Conservation (phyloP, 2,888 invertebrate genomes). For the Tanytarsus gracilentus region DNA sequence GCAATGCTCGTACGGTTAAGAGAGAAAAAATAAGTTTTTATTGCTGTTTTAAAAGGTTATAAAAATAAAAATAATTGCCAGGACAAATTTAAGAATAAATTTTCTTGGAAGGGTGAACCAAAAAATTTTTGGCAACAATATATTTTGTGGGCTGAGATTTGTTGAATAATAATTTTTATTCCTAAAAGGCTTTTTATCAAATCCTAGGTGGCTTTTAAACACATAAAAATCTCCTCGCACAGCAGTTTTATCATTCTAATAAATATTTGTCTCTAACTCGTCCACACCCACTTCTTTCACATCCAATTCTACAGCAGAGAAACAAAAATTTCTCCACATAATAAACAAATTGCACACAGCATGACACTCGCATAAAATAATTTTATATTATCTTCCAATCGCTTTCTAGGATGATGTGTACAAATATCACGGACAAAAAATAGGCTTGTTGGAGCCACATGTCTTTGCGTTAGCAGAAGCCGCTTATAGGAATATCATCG, state of each 20-base stretch:
- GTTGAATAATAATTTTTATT: no score
- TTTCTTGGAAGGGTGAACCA: not conserved
- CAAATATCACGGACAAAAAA: slow-evolving; percentile 71
- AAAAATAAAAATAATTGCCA: not conserved
- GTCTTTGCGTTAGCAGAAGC: slow-evolving; percentile 87
- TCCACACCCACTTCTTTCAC: no score
- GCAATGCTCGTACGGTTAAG: not conserved
- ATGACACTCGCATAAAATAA: not conserved
- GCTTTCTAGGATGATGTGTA: slow-evolving; percentile 66
- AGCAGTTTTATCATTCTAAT: no score
- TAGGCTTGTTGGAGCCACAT: slow-evolving; percentile 75
- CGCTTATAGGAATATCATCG: slow-evolving; percentile 52
- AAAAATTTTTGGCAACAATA: no score
- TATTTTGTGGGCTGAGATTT: no score
- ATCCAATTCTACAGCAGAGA: no score
- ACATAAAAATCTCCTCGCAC: no score
- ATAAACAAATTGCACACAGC: not conserved
- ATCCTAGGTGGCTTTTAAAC: no score
- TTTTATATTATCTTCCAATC: slow-evolving; percentile 19
- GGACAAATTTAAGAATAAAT: not conserved
- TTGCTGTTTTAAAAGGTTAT: not conserved
- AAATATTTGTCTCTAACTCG: no score
- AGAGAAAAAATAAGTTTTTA: not conserved
- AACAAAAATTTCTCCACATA: no score
- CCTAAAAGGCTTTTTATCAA: no score